Percentiles rank a stretch among this genome's conserved stretches.
Evolutionary conservation across 2,797 vertebrate genomes (phyloP).

Genomic region (Hozukius guyotensis): DNA sequence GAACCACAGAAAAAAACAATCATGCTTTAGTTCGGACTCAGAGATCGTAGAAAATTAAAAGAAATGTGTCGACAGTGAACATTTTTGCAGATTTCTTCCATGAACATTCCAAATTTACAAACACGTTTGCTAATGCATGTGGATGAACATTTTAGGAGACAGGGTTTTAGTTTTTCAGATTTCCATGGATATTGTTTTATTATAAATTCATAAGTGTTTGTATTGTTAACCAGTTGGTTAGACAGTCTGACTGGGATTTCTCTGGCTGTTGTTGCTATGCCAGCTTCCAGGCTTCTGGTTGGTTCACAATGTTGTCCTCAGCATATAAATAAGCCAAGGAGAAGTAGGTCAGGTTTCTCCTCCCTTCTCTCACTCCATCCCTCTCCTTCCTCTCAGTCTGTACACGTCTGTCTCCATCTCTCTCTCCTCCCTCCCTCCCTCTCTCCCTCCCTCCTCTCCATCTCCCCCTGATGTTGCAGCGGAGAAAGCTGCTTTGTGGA

Average conservation of each 20-base stretch:
- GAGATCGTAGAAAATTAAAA: not conserved
- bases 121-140: not conserved
- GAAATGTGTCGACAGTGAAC: not conserved
- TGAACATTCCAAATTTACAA: not conserved
- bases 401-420: conserved; percentile 4
- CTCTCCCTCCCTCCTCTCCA: not conserved
- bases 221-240: not conserved
- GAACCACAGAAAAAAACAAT: not conserved
- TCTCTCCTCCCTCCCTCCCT: not conserved
- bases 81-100: not conserved
- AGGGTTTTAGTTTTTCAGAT: not conserved
- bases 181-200: not conserved
- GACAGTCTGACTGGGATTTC: conserved; percentile 1
- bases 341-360: conserved; percentile 77
- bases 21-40: not conserved
- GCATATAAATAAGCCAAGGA: conserved; percentile 69
- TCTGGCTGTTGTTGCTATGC: conserved; percentile 50
- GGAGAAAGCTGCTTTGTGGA: conserved; percentile 27
- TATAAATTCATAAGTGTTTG: not conserved
- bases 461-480: conserved; percentile 21
- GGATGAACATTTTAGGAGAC: not conserved
- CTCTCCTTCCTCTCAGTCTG: conserved; percentile 16
- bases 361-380: conserved; percentile 38
- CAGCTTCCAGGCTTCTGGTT: conserved; percentile 49
- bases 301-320: conserved; percentile 41